Percentiles rank a stretch among this genome's conserved stretches.
phyloP scores from a whole-genome alignment of 2,113 vertebrate species.

The Piprites chloris region DNA sequence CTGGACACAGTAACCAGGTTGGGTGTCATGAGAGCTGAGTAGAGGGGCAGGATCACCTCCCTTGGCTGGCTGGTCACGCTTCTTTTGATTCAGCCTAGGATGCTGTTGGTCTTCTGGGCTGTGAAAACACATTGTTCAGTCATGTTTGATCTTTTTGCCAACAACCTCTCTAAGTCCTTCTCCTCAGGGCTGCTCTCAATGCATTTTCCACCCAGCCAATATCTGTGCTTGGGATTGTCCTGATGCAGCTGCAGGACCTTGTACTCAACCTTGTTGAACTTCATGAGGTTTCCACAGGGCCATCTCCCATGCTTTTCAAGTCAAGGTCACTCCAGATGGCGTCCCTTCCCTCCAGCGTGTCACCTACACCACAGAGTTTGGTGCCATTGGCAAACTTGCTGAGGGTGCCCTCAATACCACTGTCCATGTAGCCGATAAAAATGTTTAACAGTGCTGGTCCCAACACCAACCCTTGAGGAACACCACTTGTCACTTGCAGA shows the following conservation, averaged over 20 bases:
- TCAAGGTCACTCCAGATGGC: neutral
- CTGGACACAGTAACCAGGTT: neutral
- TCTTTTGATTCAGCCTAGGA: neutral
- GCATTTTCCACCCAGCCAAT: neutral
- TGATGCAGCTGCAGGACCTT: neutral
- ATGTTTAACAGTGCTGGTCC: neutral
- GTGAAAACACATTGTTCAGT: neutral
- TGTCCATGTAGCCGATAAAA: rapidly evolving
- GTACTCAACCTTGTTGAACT: neutral
- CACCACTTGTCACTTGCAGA: neutral
- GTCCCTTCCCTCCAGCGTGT: rapidly evolving
- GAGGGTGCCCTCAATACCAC: neutral
- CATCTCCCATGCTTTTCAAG: neutral
- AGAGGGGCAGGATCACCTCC: neutral
- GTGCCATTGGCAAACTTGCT: neutral
- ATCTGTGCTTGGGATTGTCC: neutral
- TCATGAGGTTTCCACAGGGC: rapidly evolving
- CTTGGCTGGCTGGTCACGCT: rapidly evolving
- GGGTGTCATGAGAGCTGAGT: neutral
- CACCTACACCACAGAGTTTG: neutral
- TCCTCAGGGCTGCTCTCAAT: neutral
- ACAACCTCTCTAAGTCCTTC: neutral
- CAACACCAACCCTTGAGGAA: neutral
- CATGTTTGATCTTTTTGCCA: neutral
- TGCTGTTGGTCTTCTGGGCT: neutral